Conservation (phyloP, 1,140 invertebrate genomes). For the Samia ricini region DNA sequence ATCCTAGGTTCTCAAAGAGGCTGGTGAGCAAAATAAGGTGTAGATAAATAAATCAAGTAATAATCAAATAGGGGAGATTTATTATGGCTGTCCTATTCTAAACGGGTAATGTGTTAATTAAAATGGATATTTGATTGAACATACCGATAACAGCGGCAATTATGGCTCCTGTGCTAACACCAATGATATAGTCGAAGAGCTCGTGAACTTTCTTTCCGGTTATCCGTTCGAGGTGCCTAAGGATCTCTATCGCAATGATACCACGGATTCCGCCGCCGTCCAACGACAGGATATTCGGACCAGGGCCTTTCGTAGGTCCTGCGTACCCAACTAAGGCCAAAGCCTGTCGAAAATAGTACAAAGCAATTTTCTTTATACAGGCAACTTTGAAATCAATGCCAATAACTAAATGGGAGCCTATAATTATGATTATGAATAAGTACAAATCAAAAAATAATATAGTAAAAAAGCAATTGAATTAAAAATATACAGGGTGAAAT, state of each 20-base stretch:
- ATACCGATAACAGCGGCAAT: constrained; percentile 80
- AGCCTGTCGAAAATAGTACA: constrained; percentile 61
- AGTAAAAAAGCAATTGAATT: too few relatives aligned
- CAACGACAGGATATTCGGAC: constrained; percentile 90
- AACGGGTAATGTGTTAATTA: neutral
- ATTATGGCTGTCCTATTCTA: too few relatives aligned
- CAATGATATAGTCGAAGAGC: constrained; percentile 94
- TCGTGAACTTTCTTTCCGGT: constrained; percentile 83
- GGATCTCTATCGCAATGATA: constrained; percentile 88
- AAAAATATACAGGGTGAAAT: neutral
- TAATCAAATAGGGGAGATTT: too few relatives aligned
- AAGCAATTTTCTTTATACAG: neutral
- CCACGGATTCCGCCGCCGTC: constrained; percentile 95
- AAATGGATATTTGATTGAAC: neutral
- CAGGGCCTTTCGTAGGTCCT: constrained; percentile 83
- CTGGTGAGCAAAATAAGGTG: too few relatives aligned
- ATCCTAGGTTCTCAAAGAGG: too few relatives aligned
- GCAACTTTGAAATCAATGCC: too few relatives aligned
- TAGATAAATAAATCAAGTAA: too few relatives aligned
- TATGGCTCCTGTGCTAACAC: constrained; percentile 94
- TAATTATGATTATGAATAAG: too few relatives aligned
- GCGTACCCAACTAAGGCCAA: constrained; percentile 87
- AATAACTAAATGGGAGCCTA: too few relatives aligned
- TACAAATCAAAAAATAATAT: too few relatives aligned
- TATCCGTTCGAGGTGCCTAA: constrained; percentile 86